Conservation (phyloP, 2,888 invertebrate species). For the Tachystola acroxantha region DNA sequence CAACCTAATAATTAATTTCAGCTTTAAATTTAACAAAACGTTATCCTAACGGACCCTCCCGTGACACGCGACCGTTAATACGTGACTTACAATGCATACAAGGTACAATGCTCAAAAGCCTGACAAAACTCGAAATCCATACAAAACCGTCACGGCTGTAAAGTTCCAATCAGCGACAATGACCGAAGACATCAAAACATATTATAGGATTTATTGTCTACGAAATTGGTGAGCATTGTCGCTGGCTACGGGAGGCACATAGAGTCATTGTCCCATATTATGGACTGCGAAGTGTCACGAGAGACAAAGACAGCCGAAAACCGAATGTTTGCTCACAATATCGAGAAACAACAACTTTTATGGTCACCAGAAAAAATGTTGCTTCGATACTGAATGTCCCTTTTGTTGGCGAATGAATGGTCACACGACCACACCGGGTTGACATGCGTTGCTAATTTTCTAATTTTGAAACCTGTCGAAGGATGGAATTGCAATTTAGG, state of each 20-base stretch:
- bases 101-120: constrained; percentile 41
- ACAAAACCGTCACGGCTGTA: constrained; percentile 53
- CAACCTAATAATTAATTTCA: no score
- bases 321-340: constrained; percentile 47
- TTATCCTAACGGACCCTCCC: constrained; percentile 39
- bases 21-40: constrained; percentile 3
- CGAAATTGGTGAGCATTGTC: constrained; percentile 63
- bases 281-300: constrained; percentile 40
- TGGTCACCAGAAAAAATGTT: constrained; percentile 22
- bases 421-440: constrained; percentile 59
- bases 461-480: constrained; percentile 38
- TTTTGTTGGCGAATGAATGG: constrained; percentile 55
- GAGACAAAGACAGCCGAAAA: constrained; percentile 28
- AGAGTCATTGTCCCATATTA: constrained; percentile 38
- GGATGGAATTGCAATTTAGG: constrained; percentile 13
- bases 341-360: constrained; percentile 34
- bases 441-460: constrained; percentile 69
- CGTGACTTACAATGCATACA: constrained; percentile 21
- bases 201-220: constrained; percentile 64
- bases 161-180: constrained; percentile 56
- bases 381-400: constrained; percentile 14
- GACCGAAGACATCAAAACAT: constrained; percentile 70
- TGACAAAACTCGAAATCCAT: constrained; percentile 27
- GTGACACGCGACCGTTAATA: constrained; percentile 41
- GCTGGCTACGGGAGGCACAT: constrained; percentile 56